A percentile compares a stretch with the other conserved stretches of the same genome.
Evolutionary conservation across 1,140 invertebrate genomes (phyloP).

Genomic region (Euwallacea similis): DNA sequence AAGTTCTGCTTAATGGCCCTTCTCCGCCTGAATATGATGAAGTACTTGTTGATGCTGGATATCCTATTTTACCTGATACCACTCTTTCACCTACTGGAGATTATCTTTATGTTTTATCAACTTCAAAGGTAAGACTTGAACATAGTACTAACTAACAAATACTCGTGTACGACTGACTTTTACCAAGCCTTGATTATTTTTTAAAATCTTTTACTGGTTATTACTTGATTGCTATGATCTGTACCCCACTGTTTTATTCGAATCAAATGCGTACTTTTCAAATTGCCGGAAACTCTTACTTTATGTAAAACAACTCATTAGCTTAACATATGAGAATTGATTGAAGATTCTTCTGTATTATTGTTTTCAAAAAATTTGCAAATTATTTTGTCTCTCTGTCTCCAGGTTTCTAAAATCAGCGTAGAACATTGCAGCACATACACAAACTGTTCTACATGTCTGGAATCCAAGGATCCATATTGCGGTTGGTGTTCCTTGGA

Average conservation of each 20-base stretch:
- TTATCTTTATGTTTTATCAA: conserved; percentile 73
- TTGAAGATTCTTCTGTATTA: too few species aligned
- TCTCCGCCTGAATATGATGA: conserved; percentile 77
- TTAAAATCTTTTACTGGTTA: too few species aligned
- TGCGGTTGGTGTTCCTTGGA: conserved; percentile 98
- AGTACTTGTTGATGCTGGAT: conserved; percentile 70
- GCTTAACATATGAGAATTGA: too few species aligned
- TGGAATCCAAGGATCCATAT: conserved; percentile 92
- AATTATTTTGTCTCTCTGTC: not conserved
- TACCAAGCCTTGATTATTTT: too few species aligned
- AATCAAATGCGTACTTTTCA: too few species aligned
- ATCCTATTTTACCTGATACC: conserved; percentile 79
- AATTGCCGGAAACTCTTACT: too few species aligned
- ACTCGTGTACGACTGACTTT: too few species aligned
- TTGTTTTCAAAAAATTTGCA: too few species aligned
- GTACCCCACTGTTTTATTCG: too few species aligned
- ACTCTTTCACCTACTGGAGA: conserved; percentile 75
- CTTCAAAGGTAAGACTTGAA: conserved; percentile 60
- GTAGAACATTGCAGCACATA: conserved; percentile 91
- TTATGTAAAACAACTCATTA: too few species aligned
- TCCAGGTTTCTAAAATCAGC: conserved; percentile 81
- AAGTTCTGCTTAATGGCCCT: conserved; percentile 70
- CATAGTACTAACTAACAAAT: too few species aligned
- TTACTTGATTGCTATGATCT: too few species aligned
- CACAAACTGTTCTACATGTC: conserved; percentile 85